Conservation (phyloP, 2,888 invertebrate species). For the Xestia xanthographa region DNA sequence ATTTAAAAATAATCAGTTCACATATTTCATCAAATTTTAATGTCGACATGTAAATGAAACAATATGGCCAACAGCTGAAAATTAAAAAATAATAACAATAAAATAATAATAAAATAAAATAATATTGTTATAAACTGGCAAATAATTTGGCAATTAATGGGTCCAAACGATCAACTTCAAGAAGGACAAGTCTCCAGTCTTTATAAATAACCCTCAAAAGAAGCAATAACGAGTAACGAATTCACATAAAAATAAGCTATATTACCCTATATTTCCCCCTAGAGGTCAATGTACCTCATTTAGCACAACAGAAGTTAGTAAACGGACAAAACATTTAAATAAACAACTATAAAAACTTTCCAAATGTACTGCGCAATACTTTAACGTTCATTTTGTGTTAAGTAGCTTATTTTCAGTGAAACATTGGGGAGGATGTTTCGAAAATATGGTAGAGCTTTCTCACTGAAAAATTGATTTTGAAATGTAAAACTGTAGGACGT, state of each 20-base stretch:
- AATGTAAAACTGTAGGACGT: neutral
- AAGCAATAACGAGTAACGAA: too few relatives aligned
- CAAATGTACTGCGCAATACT: slow-evolving; percentile 39
- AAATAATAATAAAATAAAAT: too few relatives aligned
- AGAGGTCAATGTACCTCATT: slow-evolving; percentile 41
- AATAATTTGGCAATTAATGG: neutral
- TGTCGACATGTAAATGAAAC: too few relatives aligned
- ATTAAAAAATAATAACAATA: too few relatives aligned
- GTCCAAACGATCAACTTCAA: neutral
- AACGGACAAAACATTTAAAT: slow-evolving; percentile 58
- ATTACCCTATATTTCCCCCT: slow-evolving; percentile 29
- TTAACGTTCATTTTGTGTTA: slow-evolving; percentile 47
- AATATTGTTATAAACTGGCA: neutral
- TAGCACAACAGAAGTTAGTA: slow-evolving; percentile 42
- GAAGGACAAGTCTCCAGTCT: neutral
- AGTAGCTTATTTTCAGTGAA: slow-evolving; percentile 34
- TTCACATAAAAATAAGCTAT: slow-evolving; percentile 23
- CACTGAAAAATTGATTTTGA: neutral
- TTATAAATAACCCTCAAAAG: neutral
- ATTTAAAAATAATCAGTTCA: too few relatives aligned
- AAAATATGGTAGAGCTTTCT: neutral
- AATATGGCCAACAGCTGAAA: too few relatives aligned
- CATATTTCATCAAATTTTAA: too few relatives aligned
- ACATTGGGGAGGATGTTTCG: slow-evolving; percentile 9
- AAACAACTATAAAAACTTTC: slow-evolving; percentile 62